Base-by-base conservation (phyloP, 1,140 invertebrate genomes). In the Oncopodura yosiiana region DNA sequence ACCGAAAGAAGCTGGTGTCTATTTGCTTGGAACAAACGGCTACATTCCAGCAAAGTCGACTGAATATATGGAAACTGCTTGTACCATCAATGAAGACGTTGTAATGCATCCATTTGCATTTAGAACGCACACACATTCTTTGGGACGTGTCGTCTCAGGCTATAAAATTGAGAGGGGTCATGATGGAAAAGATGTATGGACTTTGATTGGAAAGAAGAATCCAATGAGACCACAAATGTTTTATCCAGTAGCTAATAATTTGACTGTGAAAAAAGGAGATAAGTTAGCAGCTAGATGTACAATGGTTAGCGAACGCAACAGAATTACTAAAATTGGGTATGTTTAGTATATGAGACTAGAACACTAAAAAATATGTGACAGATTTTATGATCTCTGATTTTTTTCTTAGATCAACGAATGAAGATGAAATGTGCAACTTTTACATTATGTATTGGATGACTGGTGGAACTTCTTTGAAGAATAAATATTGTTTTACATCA, bases 391-490 rank as follows among this genome's bases (percentile, higher is more conserved):
- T 16, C 18, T 9, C 8, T 9, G 19, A 8, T 23, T 45, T 11
- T 24, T 24, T 16, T 3, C 69, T 42, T 69, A 87, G 88, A 1
- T 70, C 81, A 6, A 95, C 93, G 14, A 88, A 88, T 63, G 77
- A 84, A 19, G 91, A 99, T 68, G 95, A 99, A 74, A 99, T 99
- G 95, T 99, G 95, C 75, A 99, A 99, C 72, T 97, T 99, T 71
- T 99, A 99, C 72, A 71, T 99, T 18, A 96, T 99, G 92, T 98
- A 96, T 72, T 99, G 91, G 73, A 87, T 93, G 1, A 79, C 91
- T 24, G 76, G 82, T n/a, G 79, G 77, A n/a, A 75, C 80, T 32
- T 84, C 87, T 0, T 71, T 94, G 1, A 66, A 81, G 0, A 79
- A 79, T 67, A 89, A 92, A 69, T 88, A 87, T 66, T 96, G 92